phyloP scores from a whole-genome alignment of 2,113 vertebrate genomes.

The Notothenia rossii region DNA sequence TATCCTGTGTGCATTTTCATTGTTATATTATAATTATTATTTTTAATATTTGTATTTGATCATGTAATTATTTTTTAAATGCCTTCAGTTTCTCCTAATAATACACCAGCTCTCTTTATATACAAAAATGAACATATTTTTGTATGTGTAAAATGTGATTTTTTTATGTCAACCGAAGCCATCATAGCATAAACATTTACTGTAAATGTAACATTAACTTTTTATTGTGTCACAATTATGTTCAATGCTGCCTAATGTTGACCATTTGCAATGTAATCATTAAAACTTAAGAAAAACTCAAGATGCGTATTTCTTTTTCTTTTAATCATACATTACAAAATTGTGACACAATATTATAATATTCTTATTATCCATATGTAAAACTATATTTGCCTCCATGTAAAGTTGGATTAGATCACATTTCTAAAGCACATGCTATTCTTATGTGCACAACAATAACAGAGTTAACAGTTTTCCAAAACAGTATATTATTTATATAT shows the following conservation, averaged over 20 bases:
- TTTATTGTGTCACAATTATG: conserved; percentile 75
- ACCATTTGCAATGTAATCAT: conserved; percentile 46
- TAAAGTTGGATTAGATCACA: background rate
- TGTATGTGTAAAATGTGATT: conserved; percentile 1
- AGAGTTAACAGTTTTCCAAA: too few relatives aligned
- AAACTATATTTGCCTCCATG: background rate
- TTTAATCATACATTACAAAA: conserved; percentile 54
- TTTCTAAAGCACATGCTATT: background rate
- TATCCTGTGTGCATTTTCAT: background rate
- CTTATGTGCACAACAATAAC: too few relatives aligned
- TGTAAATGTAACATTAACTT: conserved; percentile 41
- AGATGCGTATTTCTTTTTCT: conserved; percentile 48
- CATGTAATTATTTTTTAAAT: conserved; percentile 20
- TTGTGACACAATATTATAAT: conserved; percentile 77
- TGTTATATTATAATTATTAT: too few relatives aligned
- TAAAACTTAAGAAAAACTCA: conserved; percentile 45
- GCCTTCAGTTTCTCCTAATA: background rate
- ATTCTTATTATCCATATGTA: background rate
- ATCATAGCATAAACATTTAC: background rate
- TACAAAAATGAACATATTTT: background rate
- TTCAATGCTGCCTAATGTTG: conserved; percentile 34
- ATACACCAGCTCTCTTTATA: background rate
- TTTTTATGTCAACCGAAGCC: conserved; percentile 16
- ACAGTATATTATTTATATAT: too few relatives aligned
- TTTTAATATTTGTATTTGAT: background rate